phyloP scores from a whole-genome alignment of 2,797 vertebrate genomes.

The Picus viridis region DNA sequence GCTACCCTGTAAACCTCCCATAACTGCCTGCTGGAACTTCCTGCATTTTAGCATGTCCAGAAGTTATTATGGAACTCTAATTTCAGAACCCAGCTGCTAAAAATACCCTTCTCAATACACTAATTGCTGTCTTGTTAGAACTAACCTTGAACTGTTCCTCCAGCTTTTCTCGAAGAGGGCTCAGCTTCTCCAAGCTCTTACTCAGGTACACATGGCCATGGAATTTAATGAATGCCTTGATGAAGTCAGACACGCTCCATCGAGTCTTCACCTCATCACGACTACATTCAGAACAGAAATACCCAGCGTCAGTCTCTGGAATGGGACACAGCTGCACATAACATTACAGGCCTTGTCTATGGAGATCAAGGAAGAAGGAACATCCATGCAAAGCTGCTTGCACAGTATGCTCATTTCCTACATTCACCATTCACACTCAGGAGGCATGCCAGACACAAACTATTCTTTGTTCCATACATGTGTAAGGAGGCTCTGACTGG shows the following conservation, averaged over 20 bases:
- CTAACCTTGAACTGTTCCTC: conserved; percentile 98
- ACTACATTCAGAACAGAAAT: conserved; percentile 77
- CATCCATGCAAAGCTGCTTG: background rate
- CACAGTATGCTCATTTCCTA: background rate
- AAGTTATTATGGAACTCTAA: background rate
- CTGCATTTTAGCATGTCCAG: background rate
- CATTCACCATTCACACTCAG: background rate
- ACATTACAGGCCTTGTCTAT: background rate
- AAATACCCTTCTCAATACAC: background rate
- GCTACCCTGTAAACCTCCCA: background rate
- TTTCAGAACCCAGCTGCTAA: conserved; percentile 11
- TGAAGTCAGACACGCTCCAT: conserved; percentile 96
- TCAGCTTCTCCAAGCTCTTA: conserved; percentile 93
- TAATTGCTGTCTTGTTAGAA: conserved; percentile 28
- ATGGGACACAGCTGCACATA: background rate
- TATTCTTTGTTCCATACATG: background rate
- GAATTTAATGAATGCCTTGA: conserved; percentile 98
- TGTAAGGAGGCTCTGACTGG: background rate
- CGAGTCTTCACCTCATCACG: conserved; percentile 96
- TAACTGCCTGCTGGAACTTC: background rate
- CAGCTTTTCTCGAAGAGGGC: conserved; percentile 91
- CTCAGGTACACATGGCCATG: conserved; percentile 97
- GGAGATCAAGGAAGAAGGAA: background rate
- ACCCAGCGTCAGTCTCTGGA: conserved; percentile 27
- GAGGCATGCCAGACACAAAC: background rate